Conservation (phyloP, 2,888 invertebrate genomes). For the Callyntrura guangdongensis region DNA sequence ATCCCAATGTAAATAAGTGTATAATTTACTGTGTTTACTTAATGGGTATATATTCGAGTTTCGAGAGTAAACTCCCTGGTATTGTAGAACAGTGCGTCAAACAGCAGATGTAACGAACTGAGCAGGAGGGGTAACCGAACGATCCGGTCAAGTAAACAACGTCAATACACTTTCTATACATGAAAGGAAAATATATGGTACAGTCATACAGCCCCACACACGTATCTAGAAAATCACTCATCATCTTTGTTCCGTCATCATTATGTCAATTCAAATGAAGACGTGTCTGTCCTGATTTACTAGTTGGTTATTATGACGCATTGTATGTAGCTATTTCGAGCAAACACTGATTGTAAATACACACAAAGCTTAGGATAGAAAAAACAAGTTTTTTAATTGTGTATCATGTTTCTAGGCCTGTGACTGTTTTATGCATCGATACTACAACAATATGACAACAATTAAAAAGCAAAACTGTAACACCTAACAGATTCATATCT, state of each 20-base stretch:
- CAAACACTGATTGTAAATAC: too few species aligned
- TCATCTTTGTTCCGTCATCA: conserved; percentile 36
- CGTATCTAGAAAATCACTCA: background rate
- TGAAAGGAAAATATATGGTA: background rate
- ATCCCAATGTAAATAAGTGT: conserved; percentile 40
- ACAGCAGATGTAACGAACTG: conserved; percentile 1
- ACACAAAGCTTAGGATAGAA: too few species aligned
- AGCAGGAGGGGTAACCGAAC: background rate
- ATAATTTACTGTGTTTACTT: conserved; percentile 23
- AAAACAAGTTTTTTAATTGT: background rate
- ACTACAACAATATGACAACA: too few species aligned
- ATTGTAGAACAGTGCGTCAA: background rate
- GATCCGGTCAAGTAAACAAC: background rate
- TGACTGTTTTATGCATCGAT: too few species aligned
- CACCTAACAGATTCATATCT: too few species aligned
- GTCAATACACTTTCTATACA: background rate
- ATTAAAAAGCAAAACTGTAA: too few species aligned
- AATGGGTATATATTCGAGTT: conserved; percentile 1
- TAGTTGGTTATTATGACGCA: conserved; percentile 7
- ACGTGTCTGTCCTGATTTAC: conserved; percentile 25
- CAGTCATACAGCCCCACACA: background rate
- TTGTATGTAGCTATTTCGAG: too few species aligned
- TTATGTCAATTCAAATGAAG: conserved; percentile 53
- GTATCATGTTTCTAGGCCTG: background rate
- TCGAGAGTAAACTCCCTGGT: background rate